Evolutionary conservation across 2,888 invertebrate species (phyloP).

Genomic region (Venusia cambrica): DNA sequence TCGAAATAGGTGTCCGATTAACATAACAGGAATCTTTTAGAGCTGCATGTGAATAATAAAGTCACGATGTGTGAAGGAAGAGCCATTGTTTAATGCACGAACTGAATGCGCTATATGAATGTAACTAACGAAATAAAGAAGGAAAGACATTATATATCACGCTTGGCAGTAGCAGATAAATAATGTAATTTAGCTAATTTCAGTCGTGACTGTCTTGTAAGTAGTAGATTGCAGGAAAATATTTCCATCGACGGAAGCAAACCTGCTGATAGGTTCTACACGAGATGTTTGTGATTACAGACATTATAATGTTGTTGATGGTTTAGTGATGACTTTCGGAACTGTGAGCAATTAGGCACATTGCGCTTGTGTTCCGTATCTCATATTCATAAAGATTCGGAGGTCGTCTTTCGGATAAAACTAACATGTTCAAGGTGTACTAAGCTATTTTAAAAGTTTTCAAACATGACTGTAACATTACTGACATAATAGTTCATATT

Average conservation of each 20-base stretch:
- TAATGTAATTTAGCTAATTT: slow-evolving; percentile 43
- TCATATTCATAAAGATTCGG: slow-evolving; percentile 39
- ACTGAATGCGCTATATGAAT: slow-evolving; percentile 18
- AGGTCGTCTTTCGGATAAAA: slow-evolving; percentile 35
- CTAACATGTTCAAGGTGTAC: slow-evolving; percentile 11
- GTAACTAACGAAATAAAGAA: slow-evolving; percentile 23
- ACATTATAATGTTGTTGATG: slow-evolving; percentile 60
- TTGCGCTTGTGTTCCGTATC: slow-evolving; percentile 42
- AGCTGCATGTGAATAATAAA: slow-evolving; percentile 14
- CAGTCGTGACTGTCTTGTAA: slow-evolving; percentile 41
- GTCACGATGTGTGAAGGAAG: slow-evolving; percentile 22
- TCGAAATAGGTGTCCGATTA: slow-evolving; percentile 13
- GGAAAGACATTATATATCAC: slow-evolving; percentile 11
- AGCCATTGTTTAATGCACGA: slow-evolving; percentile 13
- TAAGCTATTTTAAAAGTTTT: no score
- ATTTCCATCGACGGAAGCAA: slow-evolving; percentile 58
- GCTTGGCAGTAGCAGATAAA: slow-evolving; percentile 17
- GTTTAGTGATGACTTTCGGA: slow-evolving; percentile 57
- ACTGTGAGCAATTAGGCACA: slow-evolving; percentile 54
- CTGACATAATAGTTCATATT: no score
- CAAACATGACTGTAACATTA: no score
- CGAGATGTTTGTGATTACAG: slow-evolving; percentile 57
- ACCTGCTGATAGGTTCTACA: slow-evolving; percentile 49
- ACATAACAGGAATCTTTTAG: slow-evolving; percentile 9
- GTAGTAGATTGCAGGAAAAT: slow-evolving; percentile 46